Evolutionary conservation across 2,797 vertebrate species (phyloP).

Genomic region (Crax fasciolata): DNA sequence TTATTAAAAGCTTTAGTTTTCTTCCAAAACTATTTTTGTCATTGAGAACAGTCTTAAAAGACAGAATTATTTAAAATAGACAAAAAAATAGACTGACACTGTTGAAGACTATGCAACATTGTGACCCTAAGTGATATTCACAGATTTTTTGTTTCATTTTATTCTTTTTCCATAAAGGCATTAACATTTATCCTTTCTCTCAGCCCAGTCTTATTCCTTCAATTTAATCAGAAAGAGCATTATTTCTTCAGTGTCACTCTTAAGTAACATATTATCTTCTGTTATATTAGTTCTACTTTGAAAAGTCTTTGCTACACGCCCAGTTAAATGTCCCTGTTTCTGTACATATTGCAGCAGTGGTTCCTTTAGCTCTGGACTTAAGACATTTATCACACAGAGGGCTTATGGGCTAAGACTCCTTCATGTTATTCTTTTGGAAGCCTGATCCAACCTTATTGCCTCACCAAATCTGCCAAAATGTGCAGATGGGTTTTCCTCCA

Average conservation of each 20-base stretch:
- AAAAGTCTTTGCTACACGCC: neutral
- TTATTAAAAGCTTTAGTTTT: neutral
- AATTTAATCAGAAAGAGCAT: neutral
- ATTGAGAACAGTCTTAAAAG: neutral
- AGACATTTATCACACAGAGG: too few species aligned
- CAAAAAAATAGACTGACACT: neutral
- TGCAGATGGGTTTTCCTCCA: neutral
- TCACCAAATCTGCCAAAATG: neutral
- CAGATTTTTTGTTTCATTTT: neutral
- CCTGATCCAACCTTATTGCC: neutral
- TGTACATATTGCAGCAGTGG: neutral
- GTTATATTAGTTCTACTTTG: neutral
- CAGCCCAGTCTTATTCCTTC: neutral
- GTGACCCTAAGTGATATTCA: neutral
- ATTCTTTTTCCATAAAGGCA: neutral
- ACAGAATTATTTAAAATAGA: neutral
- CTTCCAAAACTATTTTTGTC: neutral
- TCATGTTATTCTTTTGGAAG: neutral
- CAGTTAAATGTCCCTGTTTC: neutral
- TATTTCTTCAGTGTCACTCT: fast-evolving
- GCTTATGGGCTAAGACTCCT: neutral
- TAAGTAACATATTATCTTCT: neutral
- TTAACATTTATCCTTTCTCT: neutral
- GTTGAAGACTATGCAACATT: neutral
- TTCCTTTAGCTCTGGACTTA: neutral